Evolutionary conservation across 1,140 invertebrate species (phyloP), one percentile per base, ranked within the genome.

Genomic region (Trichonephila inaurata): DNA sequence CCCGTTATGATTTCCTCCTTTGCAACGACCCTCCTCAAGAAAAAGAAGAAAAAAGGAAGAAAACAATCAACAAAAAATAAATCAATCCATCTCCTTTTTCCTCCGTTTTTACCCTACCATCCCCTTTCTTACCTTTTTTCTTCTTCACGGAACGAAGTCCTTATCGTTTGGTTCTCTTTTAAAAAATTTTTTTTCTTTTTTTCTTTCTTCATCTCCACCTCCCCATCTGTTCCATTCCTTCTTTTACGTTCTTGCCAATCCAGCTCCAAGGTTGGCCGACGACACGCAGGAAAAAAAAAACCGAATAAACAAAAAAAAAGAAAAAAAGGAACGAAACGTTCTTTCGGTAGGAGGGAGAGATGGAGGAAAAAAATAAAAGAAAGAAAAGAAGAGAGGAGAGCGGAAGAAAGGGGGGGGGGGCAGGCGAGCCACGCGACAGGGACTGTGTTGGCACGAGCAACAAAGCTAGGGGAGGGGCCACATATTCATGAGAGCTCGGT

Each of bases 391-490:
- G 72, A 88, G 51, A 51, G 40, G 44, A 33, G 33, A 92, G 58
- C 21, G 77, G 40, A 28, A 24, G 21, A 64, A 83, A n/a, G 19
- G 61, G 33, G 77, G 60, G 64, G 60, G 58, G 44, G 72, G 51
- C 28, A 24, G 12, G 62, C 66, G 60, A 24, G 66, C 60, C 61
- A 40, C 66, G 69, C 92, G 86, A 72, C 58, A 44, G 58, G 14
- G 28, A 51, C 19, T n/a, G 72, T 77, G 28, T 40, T 51, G 92
- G 77, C 93, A 90, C 93, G 93, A 89, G 87, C 72, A 82, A 83
- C 72, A 90, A 89, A 86, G 82, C 81, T 60, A 19, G 40, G 72
- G 93, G 88, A 90, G 93, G 93, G 93, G 77, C 93, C 82, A 40
- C 40, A 33, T 82, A 93, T 88, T 90, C 77, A 89, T 85, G 88